Conservation (phyloP, 2,113 vertebrate genomes). For the Isichthys henryi region DNA sequence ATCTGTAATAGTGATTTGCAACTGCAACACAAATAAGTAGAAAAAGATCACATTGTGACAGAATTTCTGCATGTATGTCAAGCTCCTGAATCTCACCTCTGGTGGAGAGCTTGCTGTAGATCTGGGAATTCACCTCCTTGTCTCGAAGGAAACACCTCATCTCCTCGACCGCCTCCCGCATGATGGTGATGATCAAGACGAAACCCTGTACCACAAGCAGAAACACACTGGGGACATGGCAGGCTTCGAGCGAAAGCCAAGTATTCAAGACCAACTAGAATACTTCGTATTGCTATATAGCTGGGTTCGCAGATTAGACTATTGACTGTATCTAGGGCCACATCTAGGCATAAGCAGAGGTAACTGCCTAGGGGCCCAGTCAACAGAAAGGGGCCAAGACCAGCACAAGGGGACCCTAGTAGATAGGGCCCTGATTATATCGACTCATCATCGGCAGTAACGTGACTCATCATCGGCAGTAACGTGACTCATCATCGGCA, state of each 20-base stretch:
- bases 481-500: neutral
- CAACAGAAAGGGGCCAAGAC: neutral
- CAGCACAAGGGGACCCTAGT: neutral
- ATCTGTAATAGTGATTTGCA: neutral
- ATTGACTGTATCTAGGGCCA: neutral
- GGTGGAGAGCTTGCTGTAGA: constrained; percentile 93
- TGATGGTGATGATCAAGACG: constrained; percentile 83
- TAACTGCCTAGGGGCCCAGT: neutral
- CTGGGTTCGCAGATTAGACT: neutral
- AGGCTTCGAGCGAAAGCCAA: neutral
- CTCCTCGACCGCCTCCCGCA: constrained; percentile 89
- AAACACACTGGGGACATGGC: neutral
- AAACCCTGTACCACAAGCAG: constrained; percentile 66
- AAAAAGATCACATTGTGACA: neutral
- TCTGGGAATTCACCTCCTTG: constrained; percentile 97
- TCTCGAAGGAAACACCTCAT: constrained; percentile 85
- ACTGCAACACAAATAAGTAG: neutral
- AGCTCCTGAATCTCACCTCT: constrained; percentile 69
- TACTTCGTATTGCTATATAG: neutral
- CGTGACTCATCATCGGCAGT: neutral
- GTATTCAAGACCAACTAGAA: neutral
- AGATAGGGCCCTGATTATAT: neutral
- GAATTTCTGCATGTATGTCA: neutral
- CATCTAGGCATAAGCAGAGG: neutral
- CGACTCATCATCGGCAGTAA: neutral